Base-by-base conservation (phyloP, 2,888 invertebrate genomes). In the Patella caerulea region DNA sequence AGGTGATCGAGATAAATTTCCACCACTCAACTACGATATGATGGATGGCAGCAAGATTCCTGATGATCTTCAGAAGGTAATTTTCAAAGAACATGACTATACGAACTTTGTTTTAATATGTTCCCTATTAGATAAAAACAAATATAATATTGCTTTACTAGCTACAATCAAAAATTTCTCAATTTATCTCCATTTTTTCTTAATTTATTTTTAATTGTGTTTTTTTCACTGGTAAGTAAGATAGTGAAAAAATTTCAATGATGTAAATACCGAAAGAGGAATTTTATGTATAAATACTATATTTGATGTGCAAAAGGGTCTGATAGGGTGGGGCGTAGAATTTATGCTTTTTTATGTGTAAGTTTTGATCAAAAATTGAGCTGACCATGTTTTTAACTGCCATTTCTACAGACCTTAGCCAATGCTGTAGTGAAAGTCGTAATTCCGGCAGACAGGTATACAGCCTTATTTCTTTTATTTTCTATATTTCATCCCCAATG, bases 401-500 rank as follows among this genome's bases (percentile, higher is more conserved):
- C 85, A 83, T 88, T 88, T 88, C 93, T 93, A 91, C 94, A 96
- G 95, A 95, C 97, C 92, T 91, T 98, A 91, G 94, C 95, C 91
- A 96, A 96, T 92, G 96, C 97, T 72, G 95, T 97, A 88, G 97
- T 99, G 85, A 99, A 97, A 95, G 99, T 99, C 87, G 97, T 98
- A 86, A 96, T 98, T 91, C 99, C 99, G 76, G 98, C 96, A 76
- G 98, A 99, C 93, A 96, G 97, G 97, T 97, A 94, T 88, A 86
- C 79, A 76, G 78, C 83, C 78, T 81, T 78, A 75, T 70, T 79
- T 74, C 75, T 72, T 81, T 65, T 24, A 24, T 65, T 65, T 65
- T 65, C 65, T 65, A 19, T 65, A 65, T 65, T 65, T 65, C 19
- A 19, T 24, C 65, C 65, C 14, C 24, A 24, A 24, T 65, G 65